Percentiles rank a stretch among this genome's conserved stretches.
Evolutionary conservation across 2,113 vertebrate genomes (phyloP).

Genomic region (Hyperoodon ampullatus): DNA sequence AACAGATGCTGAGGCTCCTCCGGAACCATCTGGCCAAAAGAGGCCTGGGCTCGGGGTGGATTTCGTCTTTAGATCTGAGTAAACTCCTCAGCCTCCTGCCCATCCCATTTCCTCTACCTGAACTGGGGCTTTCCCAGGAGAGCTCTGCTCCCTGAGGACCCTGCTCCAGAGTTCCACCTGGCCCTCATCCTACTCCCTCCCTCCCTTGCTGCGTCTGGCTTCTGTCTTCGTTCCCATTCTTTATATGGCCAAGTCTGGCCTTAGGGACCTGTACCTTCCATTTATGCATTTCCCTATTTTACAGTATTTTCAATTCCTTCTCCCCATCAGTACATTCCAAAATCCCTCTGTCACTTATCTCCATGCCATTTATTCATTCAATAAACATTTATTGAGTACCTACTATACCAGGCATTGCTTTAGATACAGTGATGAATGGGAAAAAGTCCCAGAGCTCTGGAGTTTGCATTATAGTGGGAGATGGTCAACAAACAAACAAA

Average conservation of each 20-base stretch:
- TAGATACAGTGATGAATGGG: background rate
- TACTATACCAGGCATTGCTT: background rate
- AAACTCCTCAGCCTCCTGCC: background rate
- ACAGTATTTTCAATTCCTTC: background rate
- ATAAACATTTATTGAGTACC: background rate
- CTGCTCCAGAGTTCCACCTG: background rate
- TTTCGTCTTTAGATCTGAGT: conserved; percentile 43
- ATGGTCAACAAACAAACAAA: background rate
- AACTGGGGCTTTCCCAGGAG: conserved; percentile 34
- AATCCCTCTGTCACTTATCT: background rate
- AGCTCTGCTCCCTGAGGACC: conserved; percentile 10
- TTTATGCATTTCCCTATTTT: conserved; percentile 7
- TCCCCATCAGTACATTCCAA: background rate
- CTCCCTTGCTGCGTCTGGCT: background rate
- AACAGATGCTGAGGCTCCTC: conserved; percentile 82
- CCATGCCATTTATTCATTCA: background rate
- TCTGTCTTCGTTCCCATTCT: background rate
- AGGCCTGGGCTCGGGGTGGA: conserved; percentile 62
- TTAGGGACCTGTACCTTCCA: background rate
- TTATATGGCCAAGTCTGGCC: background rate
- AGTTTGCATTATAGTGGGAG: background rate
- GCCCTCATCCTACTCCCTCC: background rate
- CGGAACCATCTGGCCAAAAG: conserved; percentile 84
- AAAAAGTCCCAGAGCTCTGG: background rate
- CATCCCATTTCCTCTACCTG: background rate